Evolutionary conservation across 2,113 vertebrate genomes (phyloP).

Genomic region (Myotis lucifugus): DNA sequence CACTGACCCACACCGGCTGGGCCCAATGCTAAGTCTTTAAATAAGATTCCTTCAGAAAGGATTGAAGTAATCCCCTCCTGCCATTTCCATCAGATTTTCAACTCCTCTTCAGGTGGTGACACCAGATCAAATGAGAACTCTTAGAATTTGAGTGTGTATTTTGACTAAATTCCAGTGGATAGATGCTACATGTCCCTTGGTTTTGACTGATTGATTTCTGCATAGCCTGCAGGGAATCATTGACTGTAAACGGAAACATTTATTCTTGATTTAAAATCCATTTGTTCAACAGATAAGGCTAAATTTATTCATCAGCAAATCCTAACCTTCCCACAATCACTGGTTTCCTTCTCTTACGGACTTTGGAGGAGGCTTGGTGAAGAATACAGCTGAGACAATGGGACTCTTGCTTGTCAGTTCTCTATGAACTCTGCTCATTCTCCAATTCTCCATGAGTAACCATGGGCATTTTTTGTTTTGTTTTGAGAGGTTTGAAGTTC

Average conservation of each 20-base stretch:
- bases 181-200: slow-evolving; percentile 62
- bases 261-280: slow-evolving; percentile 52
- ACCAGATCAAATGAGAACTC: background rate
- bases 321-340: background rate
- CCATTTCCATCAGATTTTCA: background rate
- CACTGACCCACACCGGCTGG: too few relatives aligned
- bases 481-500: background rate
- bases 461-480: background rate
- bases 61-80: background rate
- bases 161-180: background rate
- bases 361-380: background rate
- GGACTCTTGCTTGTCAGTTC: background rate
- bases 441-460: background rate
- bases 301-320: slow-evolving; percentile 15
- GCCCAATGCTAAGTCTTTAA: background rate
- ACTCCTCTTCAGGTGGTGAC: slow-evolving; percentile 36
- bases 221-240: background rate
- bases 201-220: slow-evolving; percentile 71
- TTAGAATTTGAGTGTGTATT: background rate
- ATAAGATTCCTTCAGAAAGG: slow-evolving; percentile 6
- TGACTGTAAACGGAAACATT: background rate
- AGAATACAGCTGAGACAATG: background rate
- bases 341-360: background rate
- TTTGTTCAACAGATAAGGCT: slow-evolving; percentile 13
- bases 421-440: background rate